Evolutionary conservation across 2,113 vertebrate species (phyloP), one percentile per base, ranked within the genome.

Genomic region (Astur gentilis): DNA sequence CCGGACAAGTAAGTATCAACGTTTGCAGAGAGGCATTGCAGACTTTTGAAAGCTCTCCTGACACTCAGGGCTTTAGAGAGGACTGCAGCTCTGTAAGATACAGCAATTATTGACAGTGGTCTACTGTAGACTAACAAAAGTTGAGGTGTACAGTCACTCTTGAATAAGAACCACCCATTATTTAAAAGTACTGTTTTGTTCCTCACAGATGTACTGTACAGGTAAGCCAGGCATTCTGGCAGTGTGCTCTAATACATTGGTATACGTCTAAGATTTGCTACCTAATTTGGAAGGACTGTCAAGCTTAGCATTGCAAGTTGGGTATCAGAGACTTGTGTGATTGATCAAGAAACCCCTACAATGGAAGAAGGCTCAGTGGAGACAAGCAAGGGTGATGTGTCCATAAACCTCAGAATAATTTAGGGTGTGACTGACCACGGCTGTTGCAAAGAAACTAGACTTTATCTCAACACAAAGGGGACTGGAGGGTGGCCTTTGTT

Each of bases 301-400:
- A 55, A 32, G 18, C 14, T 67, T 45, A 47, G 54, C 23, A 22
- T 16, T 67, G 47, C 13, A 61, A 42, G 31, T 34, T 55, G 29
- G 13, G 4, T 64, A 3, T 54, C 44, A 42, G 38, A 70, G 57
- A 12, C 11, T 32, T 44, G 36, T 23, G 20, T 45, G 50, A 10
- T 20, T 70, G 38, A 19, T n/a, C 15, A 36, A 21, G 44, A 54
- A 29, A 34, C 19, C 13, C 25, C 49, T 52, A 22, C 54, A 23
- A 4, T 22, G 32, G 26, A 66, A 45, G 14, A 52, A 70, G 27
- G 16, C 36, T 62, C 27, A 7, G 29, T 55, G 27, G 65, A 83
- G 27, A 25, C 27, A 11, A 16, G 16, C 12, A 18, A 36, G 26
- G 21, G 4, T 0, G 1, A 23, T 7, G 8, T 40, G 20, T 22